phyloP scores from a whole-genome alignment of 1,140 invertebrate genomes.

The Pseudomyrmex sp. region DNA sequence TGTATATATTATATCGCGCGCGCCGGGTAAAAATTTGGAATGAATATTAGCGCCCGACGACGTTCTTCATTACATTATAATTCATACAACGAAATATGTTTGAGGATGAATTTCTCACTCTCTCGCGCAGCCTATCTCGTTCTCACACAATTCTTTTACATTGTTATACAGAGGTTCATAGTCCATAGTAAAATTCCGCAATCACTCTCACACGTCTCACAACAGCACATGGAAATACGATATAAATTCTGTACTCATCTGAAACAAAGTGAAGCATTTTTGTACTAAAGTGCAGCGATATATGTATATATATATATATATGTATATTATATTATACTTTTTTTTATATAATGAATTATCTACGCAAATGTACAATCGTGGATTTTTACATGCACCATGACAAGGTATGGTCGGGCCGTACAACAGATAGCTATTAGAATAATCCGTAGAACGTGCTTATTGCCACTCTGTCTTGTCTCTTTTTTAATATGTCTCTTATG shows the following conservation, averaged over 20 bases:
- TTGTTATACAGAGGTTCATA: constrained; percentile 38
- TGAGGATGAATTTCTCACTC: constrained; percentile 16
- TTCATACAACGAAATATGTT: constrained; percentile 51
- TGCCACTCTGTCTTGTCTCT: constrained; percentile 33
- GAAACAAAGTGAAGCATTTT: constrained; percentile 82
- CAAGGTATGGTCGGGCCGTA: constrained; percentile 74
- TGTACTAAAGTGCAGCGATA: constrained; percentile 85
- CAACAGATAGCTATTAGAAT: constrained; percentile 62
- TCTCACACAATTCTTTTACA: constrained; percentile 70
- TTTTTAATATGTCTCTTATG: constrained; percentile 2
- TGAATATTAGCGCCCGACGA: constrained; percentile 39
- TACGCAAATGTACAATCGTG: constrained; percentile 81
- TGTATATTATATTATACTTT: constrained; percentile 68
- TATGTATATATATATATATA: constrained; percentile 1
- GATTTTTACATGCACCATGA: constrained; percentile 78
- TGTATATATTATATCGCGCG: not conserved
- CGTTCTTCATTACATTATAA: constrained; percentile 1
- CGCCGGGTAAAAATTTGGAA: constrained; percentile 36
- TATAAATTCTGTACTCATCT: constrained; percentile 74
- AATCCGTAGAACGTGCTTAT: constrained; percentile 41
- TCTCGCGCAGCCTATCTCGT: constrained; percentile 20
- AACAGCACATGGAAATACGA: constrained; percentile 76
- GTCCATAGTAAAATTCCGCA: constrained; percentile 72
- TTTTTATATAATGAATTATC: constrained; percentile 75
- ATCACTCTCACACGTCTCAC: constrained; percentile 76